phyloP scores from a whole-genome alignment of 2,113 vertebrate species.

The Pao palembangensis region DNA sequence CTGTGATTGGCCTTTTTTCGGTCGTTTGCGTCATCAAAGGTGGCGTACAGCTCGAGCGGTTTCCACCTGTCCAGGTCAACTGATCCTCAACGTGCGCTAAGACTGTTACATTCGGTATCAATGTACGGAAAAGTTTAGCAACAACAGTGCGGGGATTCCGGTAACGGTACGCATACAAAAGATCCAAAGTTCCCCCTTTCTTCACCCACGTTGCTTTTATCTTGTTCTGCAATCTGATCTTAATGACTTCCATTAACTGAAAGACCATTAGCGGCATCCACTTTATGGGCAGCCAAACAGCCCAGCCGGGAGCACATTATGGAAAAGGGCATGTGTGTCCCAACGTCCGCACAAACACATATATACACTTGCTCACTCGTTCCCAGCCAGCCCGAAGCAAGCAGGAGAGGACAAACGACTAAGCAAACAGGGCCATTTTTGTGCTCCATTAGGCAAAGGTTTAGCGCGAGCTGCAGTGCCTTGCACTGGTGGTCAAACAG shows the following conservation, averaged over 20 bases:
- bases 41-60: constrained; percentile 15
- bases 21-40: constrained; percentile 28
- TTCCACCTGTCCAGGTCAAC: constrained; percentile 44
- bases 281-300: constrained; percentile 67
- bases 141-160: constrained; percentile 26
- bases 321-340: constrained; percentile 62
- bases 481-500: constrained; percentile 50
- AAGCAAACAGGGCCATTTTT: constrained; percentile 58
- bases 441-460: constrained; percentile 69
- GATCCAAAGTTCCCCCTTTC: constrained; percentile 29
- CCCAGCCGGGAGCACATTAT: constrained; percentile 64
- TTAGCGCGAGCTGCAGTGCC: constrained; percentile 43
- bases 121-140: constrained; percentile 30
- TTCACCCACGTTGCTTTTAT: constrained; percentile 62
- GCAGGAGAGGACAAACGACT: constrained; percentile 56
- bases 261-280: constrained; percentile 66
- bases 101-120: constrained; percentile 7
- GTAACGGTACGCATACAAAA: constrained; percentile 41
- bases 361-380: constrained; percentile 8
- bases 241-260: constrained; percentile 72
- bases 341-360: constrained; percentile 48
- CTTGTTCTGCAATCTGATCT: constrained; percentile 61
- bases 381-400: constrained; percentile 43
- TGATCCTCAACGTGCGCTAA: constrained; percentile 42
- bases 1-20: constrained; percentile 24